phyloP scores from a whole-genome alignment of 2,113 vertebrate genomes.

The Ptyas mucosa region DNA sequence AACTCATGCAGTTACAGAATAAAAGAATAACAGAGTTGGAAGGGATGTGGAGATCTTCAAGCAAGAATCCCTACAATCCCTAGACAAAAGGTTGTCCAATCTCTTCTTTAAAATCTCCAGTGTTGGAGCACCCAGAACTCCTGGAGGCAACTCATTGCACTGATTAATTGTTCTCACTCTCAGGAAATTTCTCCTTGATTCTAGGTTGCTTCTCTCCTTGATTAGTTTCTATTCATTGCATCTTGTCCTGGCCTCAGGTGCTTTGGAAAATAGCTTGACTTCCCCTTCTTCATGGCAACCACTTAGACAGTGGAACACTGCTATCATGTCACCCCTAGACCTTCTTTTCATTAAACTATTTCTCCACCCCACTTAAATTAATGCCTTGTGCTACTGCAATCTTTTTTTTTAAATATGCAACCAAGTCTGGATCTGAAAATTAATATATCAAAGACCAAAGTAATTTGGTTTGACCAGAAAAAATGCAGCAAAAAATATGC shows the following conservation, averaged over 20 bases:
- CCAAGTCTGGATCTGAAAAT: neutral
- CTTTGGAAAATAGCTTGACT: too few species aligned
- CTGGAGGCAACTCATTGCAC: too few species aligned
- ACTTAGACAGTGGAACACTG: neutral
- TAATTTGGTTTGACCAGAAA: neutral
- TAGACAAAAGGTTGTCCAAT: neutral
- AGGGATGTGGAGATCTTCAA: neutral
- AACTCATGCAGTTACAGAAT: neutral
- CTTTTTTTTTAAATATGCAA: neutral
- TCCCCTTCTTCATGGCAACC: too few species aligned
- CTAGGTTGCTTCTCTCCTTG: too few species aligned
- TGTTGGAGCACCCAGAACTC: neutral
- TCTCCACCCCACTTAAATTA: neutral
- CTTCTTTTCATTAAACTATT: neutral
- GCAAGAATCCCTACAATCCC: neutral
- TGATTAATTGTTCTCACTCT: neutral
- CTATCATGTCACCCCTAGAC: neutral
- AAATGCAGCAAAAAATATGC: neutral
- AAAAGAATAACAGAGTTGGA: neutral
- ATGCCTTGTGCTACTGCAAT: neutral
- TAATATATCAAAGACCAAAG: neutral
- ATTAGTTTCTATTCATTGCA: too few species aligned
- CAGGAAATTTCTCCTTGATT: too few species aligned
- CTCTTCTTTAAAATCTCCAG: neutral
- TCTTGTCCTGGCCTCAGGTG: too few species aligned